These are phyloP conservation scores for Folsomia manolachei DNA, from an alignment of 2,888 invertebrate genomes.

Conservation along the genomic window DNA sequence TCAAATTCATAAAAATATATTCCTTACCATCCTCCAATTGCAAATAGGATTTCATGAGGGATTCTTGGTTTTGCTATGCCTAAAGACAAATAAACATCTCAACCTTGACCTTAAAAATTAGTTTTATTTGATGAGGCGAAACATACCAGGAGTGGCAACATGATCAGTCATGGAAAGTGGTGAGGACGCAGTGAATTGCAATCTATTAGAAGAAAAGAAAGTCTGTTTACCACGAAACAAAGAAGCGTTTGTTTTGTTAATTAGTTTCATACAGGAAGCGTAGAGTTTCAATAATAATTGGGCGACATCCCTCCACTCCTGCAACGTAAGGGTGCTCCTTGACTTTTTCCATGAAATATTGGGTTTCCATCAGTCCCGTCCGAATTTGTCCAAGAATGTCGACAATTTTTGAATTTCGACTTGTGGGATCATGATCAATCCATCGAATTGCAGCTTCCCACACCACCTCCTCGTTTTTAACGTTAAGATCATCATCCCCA, in stretches of 20 bases:
- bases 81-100: too few relatives aligned
- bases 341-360: slow-evolving; percentile 79
- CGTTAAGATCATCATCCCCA: slow-evolving; percentile 76
- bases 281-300: slow-evolving; percentile 84
- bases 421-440: slow-evolving; percentile 75
- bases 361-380: slow-evolving; percentile 77
- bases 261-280: slow-evolving; percentile 80
- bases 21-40: slow-evolving; percentile 61
- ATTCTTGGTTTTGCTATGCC: slow-evolving; percentile 70
- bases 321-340: slow-evolving; percentile 83
- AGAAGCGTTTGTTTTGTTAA: background rate
- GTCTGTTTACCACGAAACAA: background rate
- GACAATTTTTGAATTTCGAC: slow-evolving; percentile 71
- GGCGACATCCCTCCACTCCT: slow-evolving; percentile 77
- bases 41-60: slow-evolving; percentile 85
- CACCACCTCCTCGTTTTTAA: slow-evolving; percentile 80
- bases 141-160: slow-evolving; percentile 71
- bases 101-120: too few relatives aligned
- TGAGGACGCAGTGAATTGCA: background rate
- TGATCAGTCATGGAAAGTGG: slow-evolving; percentile 2
- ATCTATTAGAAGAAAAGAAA: background rate
- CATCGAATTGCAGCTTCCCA: slow-evolving; percentile 83
- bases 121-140: too few relatives aligned
- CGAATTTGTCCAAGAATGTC: slow-evolving; percentile 76
- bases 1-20: background rate